Evolutionary conservation across 1,140 invertebrate genomes (phyloP), one percentile per base, ranked within the genome.

Genomic region (Trichomalopsis sarcophagae): DNA sequence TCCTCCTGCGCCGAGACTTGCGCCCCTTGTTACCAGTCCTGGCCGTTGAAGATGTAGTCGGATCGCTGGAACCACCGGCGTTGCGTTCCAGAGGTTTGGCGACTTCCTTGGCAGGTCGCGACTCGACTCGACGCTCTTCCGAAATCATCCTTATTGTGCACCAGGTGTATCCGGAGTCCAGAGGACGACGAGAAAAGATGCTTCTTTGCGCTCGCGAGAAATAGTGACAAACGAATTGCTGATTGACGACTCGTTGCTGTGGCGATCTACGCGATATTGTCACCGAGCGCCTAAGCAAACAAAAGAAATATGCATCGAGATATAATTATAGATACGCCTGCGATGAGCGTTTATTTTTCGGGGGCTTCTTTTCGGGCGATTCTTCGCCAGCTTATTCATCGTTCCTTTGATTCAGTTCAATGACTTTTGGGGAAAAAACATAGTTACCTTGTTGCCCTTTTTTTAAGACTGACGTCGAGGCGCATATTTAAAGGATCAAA

Each of bases 1-100:
- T 81, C 85, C 90, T 91, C 87, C 91, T 91, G 75, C 90, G 91
- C 68, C 91, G 89, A 14, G 88, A 86, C 66, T 90, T 92, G 66
- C 90, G 90, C 84, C 86, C 76, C 80, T 90, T 91, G n/a, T 62
- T 62, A n/a, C 55, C 55, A 17, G 17, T 62, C 21, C 55, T 21
- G 21, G 17, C 55, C 5, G 55, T 62, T n/a, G 55, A 17, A 17
- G 55, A 62, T 21, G 55, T 62, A 17, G 30, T 55, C 2, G 27
- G 7, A 14, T 82, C 81, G 44, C 81, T 74, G 10, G 7, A n/a
- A 5, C 23, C 36, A 21, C 14, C 69, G 33, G 33, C 44, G 5
- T 27, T 55, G 27, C 30, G n/a, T n/a, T 74, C 27, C 5, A 71
- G 3, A 11, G 30, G 30, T 17, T 71, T 71, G 27, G 30, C 23